These are phyloP conservation scores for Euschistus heros DNA, from an alignment of 1,140 invertebrate species.

Conservation along the genomic window DNA sequence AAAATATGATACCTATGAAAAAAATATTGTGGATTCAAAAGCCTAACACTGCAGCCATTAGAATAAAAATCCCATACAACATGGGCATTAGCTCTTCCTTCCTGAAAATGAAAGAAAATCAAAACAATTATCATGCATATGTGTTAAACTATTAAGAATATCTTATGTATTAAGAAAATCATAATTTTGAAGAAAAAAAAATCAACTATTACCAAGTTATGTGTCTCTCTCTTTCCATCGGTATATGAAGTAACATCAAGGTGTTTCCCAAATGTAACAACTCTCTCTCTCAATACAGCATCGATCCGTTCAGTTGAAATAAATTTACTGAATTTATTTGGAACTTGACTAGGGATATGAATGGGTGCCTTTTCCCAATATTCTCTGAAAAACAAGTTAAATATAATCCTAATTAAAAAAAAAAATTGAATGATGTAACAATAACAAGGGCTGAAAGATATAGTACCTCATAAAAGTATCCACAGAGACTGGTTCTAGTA, in stretches of 20 bases:
- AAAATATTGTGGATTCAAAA: conserved; percentile 82
- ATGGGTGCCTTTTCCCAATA: conserved; percentile 75
- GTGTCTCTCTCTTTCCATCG: conserved; percentile 68
- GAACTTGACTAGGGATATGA: conserved; percentile 52
- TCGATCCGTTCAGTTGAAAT: conserved; percentile 69
- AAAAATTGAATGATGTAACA: background rate
- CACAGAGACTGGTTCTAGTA: background rate
- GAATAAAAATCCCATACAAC: conserved; percentile 85
- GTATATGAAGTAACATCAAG: conserved; percentile 81
- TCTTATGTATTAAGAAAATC: background rate
- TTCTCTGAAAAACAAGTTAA: conserved; percentile 32
- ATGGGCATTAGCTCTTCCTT: conserved; percentile 49
- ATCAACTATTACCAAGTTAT: conserved; percentile 49
- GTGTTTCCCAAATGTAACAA: conserved; percentile 73
- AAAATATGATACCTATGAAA: conserved; percentile 1
- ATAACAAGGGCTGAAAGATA: background rate
- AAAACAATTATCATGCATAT: too few relatives aligned
- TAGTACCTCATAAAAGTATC: conserved; percentile 13
- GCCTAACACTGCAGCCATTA: conserved; percentile 80
- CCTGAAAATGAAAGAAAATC: conserved; percentile 14
- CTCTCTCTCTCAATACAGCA: conserved; percentile 58
- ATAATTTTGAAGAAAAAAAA: background rate
- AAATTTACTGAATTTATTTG: conserved; percentile 58
- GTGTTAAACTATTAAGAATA: conserved; percentile 33
- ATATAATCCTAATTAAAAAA: background rate